These are phyloP conservation scores for Maniola hyperantus DNA, from an alignment of 2,888 invertebrate species.

Conservation along the genomic window DNA sequence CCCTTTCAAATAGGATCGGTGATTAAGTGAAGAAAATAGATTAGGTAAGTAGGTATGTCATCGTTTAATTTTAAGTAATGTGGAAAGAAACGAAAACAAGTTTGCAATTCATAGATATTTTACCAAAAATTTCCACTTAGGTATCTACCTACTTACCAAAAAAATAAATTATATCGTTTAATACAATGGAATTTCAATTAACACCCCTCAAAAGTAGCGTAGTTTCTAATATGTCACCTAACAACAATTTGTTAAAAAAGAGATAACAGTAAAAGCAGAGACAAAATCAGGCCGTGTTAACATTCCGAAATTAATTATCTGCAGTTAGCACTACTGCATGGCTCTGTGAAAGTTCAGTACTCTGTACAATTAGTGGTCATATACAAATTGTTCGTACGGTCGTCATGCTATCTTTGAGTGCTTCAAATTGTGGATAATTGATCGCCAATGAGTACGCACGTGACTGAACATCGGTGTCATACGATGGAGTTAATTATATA, in stretches of 20 bases:
- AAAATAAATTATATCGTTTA: not conserved
- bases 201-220: conserved; percentile 7
- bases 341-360: conserved; percentile 59
- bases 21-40: too few relatives aligned
- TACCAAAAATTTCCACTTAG: not conserved
- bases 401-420: conserved; percentile 67
- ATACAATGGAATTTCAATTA: conserved; percentile 6
- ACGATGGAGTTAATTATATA: conserved; percentile 24
- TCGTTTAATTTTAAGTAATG: too few relatives aligned
- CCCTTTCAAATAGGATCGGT: too few relatives aligned
- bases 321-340: conserved; percentile 49
- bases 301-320: conserved; percentile 57
- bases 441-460: conserved; percentile 66
- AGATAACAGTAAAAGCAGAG: conserved; percentile 21
- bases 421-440: conserved; percentile 76
- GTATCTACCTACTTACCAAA: too few relatives aligned
- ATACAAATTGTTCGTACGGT: conserved; percentile 60
- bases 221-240: conserved; percentile 18
- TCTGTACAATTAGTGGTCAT: conserved; percentile 69
- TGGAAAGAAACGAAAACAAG: too few relatives aligned
- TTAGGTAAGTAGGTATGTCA: too few relatives aligned
- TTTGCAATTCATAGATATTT: too few relatives aligned
- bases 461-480: conserved; percentile 48
- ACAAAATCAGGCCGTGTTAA: conserved; percentile 43
- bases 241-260: conserved; percentile 16